Conservation (phyloP, 2,888 invertebrate genomes). For the Boloria euphrosyne region DNA sequence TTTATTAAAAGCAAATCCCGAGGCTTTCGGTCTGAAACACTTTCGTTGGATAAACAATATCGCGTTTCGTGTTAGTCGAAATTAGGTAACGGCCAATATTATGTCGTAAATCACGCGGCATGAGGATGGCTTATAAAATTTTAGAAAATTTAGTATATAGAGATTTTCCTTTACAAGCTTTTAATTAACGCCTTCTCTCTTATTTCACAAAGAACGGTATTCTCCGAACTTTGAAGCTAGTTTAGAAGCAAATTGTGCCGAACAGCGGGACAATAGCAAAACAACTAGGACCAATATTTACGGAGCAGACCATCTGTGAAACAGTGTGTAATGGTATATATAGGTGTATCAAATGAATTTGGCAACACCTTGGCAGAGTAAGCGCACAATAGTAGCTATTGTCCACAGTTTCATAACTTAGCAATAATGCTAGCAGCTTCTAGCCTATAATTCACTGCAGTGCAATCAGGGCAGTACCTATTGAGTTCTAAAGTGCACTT, state of each 20-base stretch:
- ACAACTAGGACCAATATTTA: conserved; percentile 18
- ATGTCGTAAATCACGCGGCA: conserved; percentile 27
- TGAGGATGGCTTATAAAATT: conserved; percentile 24
- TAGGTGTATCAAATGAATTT: conserved; percentile 42
- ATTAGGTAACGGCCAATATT: conserved; percentile 33
- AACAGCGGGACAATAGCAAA: conserved; percentile 2
- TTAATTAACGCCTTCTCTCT: background rate
- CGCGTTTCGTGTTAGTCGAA: conserved; percentile 36
- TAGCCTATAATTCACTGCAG: conserved; percentile 27
- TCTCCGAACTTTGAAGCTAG: background rate
- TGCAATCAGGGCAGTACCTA: conserved; percentile 29
- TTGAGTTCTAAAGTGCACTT: conserved; percentile 28
- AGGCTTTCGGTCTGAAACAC: conserved; percentile 49
- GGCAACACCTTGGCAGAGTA: conserved; percentile 39
- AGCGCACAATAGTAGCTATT: conserved; percentile 37
- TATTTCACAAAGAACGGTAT: too few species aligned
- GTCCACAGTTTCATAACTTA: conserved; percentile 44
- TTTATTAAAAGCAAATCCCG: conserved; percentile 71
- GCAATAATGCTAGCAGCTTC: conserved; percentile 43
- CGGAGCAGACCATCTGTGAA: conserved; percentile 23
- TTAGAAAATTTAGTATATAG: conserved; percentile 6
- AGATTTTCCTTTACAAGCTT: background rate
- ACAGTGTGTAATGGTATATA: conserved; percentile 26
- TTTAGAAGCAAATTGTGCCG: conserved; percentile 3
- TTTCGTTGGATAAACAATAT: conserved; percentile 47